Conservation (phyloP, 2,113 vertebrate genomes). For the Solenodon paradoxus region DNA sequence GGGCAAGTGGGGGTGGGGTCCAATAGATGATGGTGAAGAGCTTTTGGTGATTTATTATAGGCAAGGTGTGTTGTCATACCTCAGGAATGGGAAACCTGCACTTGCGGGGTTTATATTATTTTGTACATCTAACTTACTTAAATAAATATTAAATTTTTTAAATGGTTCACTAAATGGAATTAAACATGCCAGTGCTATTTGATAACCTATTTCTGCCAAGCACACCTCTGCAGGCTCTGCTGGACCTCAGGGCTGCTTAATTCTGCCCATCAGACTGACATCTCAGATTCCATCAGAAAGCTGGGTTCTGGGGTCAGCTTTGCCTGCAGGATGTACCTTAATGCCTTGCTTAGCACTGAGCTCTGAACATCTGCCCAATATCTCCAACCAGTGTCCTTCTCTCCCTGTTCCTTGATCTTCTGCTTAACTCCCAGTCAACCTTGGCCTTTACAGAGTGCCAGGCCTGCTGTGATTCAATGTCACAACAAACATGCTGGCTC, state of each 20-base stretch:
- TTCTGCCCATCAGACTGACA: not conserved
- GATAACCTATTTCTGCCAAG: fast-evolving
- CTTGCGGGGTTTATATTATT: no score
- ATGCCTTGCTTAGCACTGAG: not conserved
- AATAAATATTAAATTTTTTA: no score
- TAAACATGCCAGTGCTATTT: not conserved
- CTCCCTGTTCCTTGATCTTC: not conserved
- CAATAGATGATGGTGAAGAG: no score
- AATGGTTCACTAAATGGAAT: no score
- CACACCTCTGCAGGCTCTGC: not conserved
- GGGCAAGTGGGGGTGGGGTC: no score
- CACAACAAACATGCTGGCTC: not conserved
- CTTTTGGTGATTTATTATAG: no score
- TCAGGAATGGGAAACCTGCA: no score
- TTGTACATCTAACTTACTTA: no score
- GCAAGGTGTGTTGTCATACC: no score
- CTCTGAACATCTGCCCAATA: not conserved
- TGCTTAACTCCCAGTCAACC: not conserved
- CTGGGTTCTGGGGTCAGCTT: not conserved
- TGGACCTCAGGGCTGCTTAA: no score
- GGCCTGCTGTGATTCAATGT: not conserved
- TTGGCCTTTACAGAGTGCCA: not conserved
- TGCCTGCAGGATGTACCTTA: not conserved
- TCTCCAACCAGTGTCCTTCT: not conserved
- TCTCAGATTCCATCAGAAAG: not conserved